Evolutionary conservation across 2,113 vertebrate species (phyloP).

Genomic region (Carassius carassius): DNA sequence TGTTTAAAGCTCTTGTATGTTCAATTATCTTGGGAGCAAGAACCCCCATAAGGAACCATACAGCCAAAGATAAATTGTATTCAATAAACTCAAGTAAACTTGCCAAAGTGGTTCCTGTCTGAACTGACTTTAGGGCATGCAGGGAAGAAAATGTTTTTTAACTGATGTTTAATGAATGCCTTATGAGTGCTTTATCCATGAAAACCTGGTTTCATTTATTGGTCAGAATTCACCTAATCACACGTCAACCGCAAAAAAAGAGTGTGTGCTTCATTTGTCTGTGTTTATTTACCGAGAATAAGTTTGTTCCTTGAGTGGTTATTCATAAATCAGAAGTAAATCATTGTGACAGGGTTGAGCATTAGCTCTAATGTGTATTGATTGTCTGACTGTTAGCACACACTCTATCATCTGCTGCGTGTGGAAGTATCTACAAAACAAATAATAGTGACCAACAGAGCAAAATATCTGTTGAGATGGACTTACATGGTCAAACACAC

Average conservation of each 20-base stretch:
- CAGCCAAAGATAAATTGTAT: too few species aligned
- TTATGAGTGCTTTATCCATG: background rate
- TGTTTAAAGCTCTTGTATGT: too few species aligned
- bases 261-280: background rate
- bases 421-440: background rate
- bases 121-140: too few species aligned
- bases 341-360: background rate
- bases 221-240: background rate
- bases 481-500: background rate
- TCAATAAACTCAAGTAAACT: too few species aligned
- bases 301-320: background rate
- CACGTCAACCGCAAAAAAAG: background rate
- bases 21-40: too few species aligned
- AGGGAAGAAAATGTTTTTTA: too few species aligned
- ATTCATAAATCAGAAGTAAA: slow-evolving; percentile 13
- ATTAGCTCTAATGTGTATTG: slow-evolving; percentile 12
- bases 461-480: background rate
- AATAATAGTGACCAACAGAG: background rate
- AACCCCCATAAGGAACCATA: too few species aligned
- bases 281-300: background rate
- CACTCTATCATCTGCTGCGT: background rate
- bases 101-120: too few species aligned
- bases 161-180: background rate
- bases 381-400: slow-evolving; percentile 1
- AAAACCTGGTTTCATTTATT: background rate